Base-by-base conservation (phyloP, 2,113 vertebrate genomes). In the Psittacula cyanocephala region DNA sequence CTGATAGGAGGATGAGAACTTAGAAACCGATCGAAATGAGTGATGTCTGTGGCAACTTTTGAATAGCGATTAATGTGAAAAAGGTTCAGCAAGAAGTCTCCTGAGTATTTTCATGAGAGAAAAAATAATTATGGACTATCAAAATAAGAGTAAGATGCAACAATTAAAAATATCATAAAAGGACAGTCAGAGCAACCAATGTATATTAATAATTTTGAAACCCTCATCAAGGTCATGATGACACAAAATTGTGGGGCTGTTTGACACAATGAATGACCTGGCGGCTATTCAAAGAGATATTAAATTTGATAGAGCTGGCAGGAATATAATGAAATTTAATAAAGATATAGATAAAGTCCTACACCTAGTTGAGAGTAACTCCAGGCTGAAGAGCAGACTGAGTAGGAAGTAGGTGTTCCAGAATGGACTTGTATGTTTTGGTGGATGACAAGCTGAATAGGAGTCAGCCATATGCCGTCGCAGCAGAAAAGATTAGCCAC, bases 101-200 rank as follows among this genome's bases (percentile, higher is more conserved):
- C 60, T 67, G 41, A 83, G 50, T 49, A 41, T 86, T 86, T 95
- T 86, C 47, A 87, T 44, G 37, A 94, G 33, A 53, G 44, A 70
- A 74, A 95, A 95, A 95, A 33, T 55, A 65, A 41, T 69, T 92
- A 68, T 68, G 78, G 60, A 52, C 63, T 83, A 89, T 47, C 49
- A 94, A 95, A 96, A 95, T 74, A 53, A 95, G 17, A 13, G 50
- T 27, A 57, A 70, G n/a, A 53, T 83, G 37, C 20, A 71, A 76
- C 6, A 64, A 49, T 28, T 91, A 49, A 52, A 81, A 44, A 80
- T 70, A 33, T n/a, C 31, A 72, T 81, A 63, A 85, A 95, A 88
- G 13, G 9, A 29, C 64, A 71, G 41, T 55, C 49, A 65, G 44
- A 88, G 23, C 17, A 83, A 57, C 10, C 5, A 50, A 37, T 86